phyloP scores from a whole-genome alignment of 1,140 invertebrate genomes.

The Drosophila varians region DNA sequence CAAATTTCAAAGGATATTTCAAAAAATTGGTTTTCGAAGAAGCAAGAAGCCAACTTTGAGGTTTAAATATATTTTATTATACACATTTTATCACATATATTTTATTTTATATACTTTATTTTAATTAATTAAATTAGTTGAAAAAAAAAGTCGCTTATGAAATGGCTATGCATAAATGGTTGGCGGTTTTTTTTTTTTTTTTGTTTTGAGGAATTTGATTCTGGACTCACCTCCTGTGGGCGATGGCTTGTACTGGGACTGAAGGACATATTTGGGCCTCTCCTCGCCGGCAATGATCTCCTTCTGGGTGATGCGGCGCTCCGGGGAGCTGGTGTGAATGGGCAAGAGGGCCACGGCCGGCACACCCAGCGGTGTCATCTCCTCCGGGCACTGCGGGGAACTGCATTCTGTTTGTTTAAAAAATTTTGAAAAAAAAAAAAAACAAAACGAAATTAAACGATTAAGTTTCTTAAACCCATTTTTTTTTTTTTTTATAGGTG shows the following conservation, averaged over 20 bases:
- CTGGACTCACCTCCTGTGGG: constrained; percentile 48
- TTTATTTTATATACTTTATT: not conserved
- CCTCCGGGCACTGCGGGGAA: constrained; percentile 75
- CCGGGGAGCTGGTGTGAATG: constrained; percentile 78
- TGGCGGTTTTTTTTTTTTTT: too few relatives aligned
- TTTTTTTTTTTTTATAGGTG: too few relatives aligned
- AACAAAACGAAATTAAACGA: not conserved
- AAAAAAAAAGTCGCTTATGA: constrained; percentile 1
- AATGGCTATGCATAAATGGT: constrained; percentile 27
- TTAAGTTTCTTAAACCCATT: not conserved
- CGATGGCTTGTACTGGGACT: constrained; percentile 76
- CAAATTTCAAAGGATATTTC: not conserved
- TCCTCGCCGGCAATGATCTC: constrained; percentile 83
- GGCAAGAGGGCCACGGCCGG: constrained; percentile 79
- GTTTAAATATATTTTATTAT: not conserved
- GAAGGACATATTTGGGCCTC: constrained; percentile 80
- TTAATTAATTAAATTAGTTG: too few relatives aligned
- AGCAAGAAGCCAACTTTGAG: too few relatives aligned
- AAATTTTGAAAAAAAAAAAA: too few relatives aligned
- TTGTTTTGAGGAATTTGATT: not conserved
- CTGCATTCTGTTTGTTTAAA: constrained; percentile 71
- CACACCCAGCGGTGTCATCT: constrained; percentile 69
- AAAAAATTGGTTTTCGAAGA: not conserved
- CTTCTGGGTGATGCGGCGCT: constrained; percentile 83
- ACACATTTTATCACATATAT: not conserved